phyloP scores from a whole-genome alignment of 2,888 invertebrate genomes.

The Corbicula japonica region DNA sequence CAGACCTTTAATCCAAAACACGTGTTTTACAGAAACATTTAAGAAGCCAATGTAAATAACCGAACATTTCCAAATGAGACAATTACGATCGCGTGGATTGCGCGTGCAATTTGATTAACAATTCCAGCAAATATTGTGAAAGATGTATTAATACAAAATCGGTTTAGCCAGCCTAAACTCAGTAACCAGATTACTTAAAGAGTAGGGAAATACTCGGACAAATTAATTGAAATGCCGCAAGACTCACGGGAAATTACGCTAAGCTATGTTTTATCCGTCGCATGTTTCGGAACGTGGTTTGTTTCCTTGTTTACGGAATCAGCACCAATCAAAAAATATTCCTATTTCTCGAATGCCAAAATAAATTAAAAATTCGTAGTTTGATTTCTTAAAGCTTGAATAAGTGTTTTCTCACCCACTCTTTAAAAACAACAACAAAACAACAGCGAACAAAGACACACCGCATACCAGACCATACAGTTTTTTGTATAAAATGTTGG shows the following conservation, averaged over 20 bases:
- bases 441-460: too few species aligned
- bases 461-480: too few species aligned
- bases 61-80: slow-evolving; percentile 60
- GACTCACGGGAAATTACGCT: slow-evolving; percentile 60
- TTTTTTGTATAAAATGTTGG: too few species aligned
- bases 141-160: slow-evolving; percentile 64
- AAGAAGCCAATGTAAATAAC: slow-evolving; percentile 64
- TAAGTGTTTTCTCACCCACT: too few species aligned
- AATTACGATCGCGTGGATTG: slow-evolving; percentile 61
- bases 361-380: too few species aligned
- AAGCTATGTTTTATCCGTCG: slow-evolving; percentile 30
- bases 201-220: slow-evolving; percentile 42
- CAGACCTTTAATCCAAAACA: slow-evolving; percentile 63
- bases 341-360: too few species aligned
- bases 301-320: too few species aligned
- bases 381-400: too few species aligned
- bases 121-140: slow-evolving; percentile 50
- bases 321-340: too few species aligned
- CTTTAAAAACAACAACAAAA: too few species aligned
- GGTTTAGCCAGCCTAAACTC: slow-evolving; percentile 43
- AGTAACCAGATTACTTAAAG: slow-evolving; percentile 59
- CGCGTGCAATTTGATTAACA: slow-evolving; percentile 66
- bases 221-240: slow-evolving; percentile 59
- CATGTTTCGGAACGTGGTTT: too few species aligned
- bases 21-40: slow-evolving; percentile 65